phyloP scores from a whole-genome alignment of 2,888 invertebrate species.

The Endomychus coccineus region DNA sequence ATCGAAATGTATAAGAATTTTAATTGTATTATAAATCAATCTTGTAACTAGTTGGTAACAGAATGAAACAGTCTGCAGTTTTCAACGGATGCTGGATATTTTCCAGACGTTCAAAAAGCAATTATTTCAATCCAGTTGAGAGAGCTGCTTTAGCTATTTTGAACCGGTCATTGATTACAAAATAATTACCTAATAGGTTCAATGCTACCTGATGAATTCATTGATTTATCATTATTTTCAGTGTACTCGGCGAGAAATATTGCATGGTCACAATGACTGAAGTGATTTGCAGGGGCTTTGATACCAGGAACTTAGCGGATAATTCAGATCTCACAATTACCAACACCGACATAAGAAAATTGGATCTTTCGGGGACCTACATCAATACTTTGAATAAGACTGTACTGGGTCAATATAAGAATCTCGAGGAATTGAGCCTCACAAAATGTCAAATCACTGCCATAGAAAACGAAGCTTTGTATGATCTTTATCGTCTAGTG shows the following conservation, averaged over 20 bases:
- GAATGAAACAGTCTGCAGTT: no score
- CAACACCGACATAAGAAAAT: constrained; percentile 6
- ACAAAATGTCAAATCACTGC: constrained; percentile 8
- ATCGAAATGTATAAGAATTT: no score
- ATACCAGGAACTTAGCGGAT: not conserved
- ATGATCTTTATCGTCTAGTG: constrained; percentile 5
- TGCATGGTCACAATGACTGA: constrained; percentile 2
- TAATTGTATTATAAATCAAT: no score
- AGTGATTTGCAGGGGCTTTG: constrained; percentile 7
- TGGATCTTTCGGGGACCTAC: constrained; percentile 9
- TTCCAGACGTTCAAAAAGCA: no score
- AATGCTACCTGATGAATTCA: no score
- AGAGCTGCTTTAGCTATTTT: no score
- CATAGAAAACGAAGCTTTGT: constrained; percentile 8
- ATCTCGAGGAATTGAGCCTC: constrained; percentile 8
- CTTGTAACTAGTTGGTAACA: no score
- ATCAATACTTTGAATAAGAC: not conserved
- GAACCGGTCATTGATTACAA: no score
- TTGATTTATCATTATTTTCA: constrained; percentile 4
- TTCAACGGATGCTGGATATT: no score
- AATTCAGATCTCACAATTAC: not conserved
- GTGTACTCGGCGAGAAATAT: constrained; percentile 3
- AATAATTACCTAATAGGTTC: no score
- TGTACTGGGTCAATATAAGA: constrained; percentile 6
- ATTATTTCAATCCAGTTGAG: no score